phyloP scores from a whole-genome alignment of 2,888 invertebrate genomes.

The Scaptodrosophila latifasciaeformis region DNA sequence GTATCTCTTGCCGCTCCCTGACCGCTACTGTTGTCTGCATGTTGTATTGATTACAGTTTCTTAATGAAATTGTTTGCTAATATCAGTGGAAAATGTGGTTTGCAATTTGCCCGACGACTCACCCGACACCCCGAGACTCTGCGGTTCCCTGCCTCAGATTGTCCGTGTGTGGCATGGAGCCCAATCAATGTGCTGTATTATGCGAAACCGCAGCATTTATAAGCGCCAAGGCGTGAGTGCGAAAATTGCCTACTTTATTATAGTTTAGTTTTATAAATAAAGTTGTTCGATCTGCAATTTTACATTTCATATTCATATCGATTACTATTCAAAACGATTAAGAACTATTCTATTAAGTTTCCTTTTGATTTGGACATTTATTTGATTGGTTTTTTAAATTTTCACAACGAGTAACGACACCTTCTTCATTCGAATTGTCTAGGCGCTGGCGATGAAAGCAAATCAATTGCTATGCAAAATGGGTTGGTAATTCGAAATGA shows the following conservation, averaged over 20 bases:
- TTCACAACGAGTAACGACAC: constrained; percentile 54
- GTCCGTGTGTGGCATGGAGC: constrained; percentile 25
- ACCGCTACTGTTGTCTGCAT: constrained; percentile 2
- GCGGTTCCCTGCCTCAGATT: no score
- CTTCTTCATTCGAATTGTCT: no score
- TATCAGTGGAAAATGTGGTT: constrained; percentile 65
- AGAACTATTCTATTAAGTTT: no score
- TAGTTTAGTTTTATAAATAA: constrained; percentile 24
- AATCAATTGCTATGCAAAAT: constrained; percentile 63
- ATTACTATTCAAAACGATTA: no score
- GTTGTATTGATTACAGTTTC: constrained; percentile 58
- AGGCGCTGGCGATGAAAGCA: no score
- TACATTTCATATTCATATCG: background rate
- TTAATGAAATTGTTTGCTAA: constrained; percentile 70
- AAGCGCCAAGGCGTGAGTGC: constrained; percentile 43
- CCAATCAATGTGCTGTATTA: constrained; percentile 50
- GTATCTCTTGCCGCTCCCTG: constrained; percentile 1
- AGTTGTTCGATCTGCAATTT: constrained; percentile 34
- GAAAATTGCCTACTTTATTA: constrained; percentile 25
- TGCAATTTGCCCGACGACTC: constrained; percentile 43
- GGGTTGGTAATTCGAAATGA: background rate
- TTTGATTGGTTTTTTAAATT: no score
- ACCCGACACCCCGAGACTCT: no score
- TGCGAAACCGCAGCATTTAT: constrained; percentile 36
- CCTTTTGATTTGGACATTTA: no score